Conservation (phyloP, 2,113 vertebrate genomes). For the Turdus rufiventris region DNA sequence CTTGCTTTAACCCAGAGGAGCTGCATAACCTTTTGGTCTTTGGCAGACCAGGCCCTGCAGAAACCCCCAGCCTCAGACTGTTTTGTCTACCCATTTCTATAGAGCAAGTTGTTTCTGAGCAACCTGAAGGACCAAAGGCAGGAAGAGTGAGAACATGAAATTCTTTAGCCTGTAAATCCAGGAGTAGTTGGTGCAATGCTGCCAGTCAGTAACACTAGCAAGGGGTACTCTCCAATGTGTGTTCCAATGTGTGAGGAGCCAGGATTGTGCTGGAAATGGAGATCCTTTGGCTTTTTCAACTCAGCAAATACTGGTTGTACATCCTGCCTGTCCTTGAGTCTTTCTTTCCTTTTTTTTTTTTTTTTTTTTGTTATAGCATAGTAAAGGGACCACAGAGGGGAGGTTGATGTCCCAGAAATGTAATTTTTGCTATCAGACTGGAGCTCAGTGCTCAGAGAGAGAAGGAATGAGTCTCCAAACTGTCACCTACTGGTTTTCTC, state of each 20-base stretch:
- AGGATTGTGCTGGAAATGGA: background rate
- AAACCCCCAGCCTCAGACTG: background rate
- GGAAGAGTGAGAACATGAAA: background rate
- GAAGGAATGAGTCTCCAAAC: background rate
- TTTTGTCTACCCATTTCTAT: background rate
- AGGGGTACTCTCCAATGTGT: background rate
- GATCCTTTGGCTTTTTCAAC: background rate
- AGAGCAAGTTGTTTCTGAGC: background rate
- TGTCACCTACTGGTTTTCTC: background rate
- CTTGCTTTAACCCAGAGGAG: background rate
- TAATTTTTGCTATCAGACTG: background rate
- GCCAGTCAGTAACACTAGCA: background rate
- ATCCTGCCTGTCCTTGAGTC: background rate
- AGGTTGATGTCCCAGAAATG: background rate
- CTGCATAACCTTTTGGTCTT: background rate
- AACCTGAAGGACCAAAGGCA: background rate
- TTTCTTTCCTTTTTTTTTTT: background rate
- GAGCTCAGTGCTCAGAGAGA: background rate
- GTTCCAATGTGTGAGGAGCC: background rate
- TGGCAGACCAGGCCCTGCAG: background rate
- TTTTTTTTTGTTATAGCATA: background rate
- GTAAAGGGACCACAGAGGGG: background rate
- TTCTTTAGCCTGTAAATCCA: background rate
- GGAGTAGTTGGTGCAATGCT: background rate
- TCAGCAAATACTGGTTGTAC: background rate